Percentiles rank a stretch among this genome's conserved stretches.
These are phyloP conservation scores for Jacana jacana DNA, from an alignment of 2,113 vertebrate genomes.

Conservation along the genomic window DNA sequence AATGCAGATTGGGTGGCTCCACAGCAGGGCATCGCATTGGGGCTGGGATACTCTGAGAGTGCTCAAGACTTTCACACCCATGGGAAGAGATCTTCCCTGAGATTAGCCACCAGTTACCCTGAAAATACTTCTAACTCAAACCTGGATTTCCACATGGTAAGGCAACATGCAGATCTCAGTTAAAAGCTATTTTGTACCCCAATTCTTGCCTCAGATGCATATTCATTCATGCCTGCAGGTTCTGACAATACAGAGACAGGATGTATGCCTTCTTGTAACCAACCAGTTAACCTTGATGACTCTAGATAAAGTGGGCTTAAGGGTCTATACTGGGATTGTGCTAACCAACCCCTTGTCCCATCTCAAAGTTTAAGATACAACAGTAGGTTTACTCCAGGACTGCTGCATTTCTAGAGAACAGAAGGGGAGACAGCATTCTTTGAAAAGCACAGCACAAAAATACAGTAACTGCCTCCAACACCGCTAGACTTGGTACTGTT, in stretches of 20 bases:
- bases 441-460: background rate
- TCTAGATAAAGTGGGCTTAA: background rate
- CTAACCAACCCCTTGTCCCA: background rate
- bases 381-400: background rate
- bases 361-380: background rate
- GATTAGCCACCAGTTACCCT: background rate
- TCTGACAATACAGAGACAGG: background rate
- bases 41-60: background rate
- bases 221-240: background rate
- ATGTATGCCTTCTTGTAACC: background rate
- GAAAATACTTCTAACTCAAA: background rate
- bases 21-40: rapidly evolving
- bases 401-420: background rate
- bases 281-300: background rate
- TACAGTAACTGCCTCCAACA: background rate
- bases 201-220: background rate
- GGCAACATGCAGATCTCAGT: background rate
- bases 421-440: background rate
- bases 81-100: background rate
- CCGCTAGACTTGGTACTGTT: background rate
- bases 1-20: rapidly evolving
- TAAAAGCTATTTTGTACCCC: background rate
- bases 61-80: background rate
- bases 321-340: background rate
- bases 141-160: background rate